A percentile compares a stretch with the other conserved stretches of the same genome.
Evolutionary conservation across 2,797 vertebrate genomes (phyloP).

Genomic region (Vultur gryphus): DNA sequence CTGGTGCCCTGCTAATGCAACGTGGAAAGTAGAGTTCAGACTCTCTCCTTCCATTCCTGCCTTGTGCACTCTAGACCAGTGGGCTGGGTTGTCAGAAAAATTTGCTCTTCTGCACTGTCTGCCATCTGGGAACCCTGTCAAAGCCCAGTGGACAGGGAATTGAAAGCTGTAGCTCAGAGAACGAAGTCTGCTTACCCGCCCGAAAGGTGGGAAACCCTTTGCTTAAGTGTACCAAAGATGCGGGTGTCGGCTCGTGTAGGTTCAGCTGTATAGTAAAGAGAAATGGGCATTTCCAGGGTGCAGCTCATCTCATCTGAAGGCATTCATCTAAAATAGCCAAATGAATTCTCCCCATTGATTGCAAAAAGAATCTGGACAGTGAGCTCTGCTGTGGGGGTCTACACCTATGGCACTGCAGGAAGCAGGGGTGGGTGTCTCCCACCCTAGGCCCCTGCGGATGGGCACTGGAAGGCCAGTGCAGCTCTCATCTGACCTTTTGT

Average conservation of each 20-base stretch:
- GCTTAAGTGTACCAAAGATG: neutral
- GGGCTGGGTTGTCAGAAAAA: neutral
- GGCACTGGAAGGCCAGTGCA: neutral
- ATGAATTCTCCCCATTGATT: neutral
- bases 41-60: neutral
- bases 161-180: neutral
- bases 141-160: neutral
- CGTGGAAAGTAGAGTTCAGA: neutral
- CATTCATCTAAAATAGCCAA: neutral
- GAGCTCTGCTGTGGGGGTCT: neutral
- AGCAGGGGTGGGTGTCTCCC: neutral
- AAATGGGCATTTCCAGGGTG: neutral
- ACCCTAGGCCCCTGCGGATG: neutral
- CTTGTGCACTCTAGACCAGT: neutral
- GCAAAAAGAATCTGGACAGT: neutral
- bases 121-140: neutral
- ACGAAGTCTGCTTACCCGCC: neutral
- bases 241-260: fast-evolving
- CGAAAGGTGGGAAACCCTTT: neutral
- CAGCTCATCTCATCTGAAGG: neutral
- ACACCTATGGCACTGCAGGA: neutral
- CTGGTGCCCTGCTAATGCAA: neutral
- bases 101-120: neutral
- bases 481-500: neutral
- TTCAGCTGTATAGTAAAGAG: neutral